Evolutionary conservation across 2,113 vertebrate species (phyloP), one percentile per base, ranked within the genome.

Genomic region (Jaculus jaculus): DNA sequence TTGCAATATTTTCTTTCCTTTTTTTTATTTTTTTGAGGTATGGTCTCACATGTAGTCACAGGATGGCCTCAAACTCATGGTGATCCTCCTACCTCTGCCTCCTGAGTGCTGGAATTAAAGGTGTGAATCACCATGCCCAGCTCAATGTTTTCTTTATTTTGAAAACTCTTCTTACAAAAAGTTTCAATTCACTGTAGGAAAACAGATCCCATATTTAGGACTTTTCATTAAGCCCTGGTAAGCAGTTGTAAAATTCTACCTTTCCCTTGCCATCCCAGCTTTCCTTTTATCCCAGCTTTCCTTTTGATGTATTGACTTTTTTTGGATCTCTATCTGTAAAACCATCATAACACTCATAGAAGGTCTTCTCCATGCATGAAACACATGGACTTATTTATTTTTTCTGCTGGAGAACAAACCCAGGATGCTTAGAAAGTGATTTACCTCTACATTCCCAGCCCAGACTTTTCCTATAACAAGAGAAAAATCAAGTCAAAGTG

Each of bases 1-100:
- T 82, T 92, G 26, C 20, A 54, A 9, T 75, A 80, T 81, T 69
- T 95, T 34, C 86, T 61, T 78, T 86, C 79, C n/a, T n/a, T n/a
- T n/a, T n/a, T n/a, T n/a, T n/a, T n/a, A n/a, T n/a, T n/a, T n/a
- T n/a, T n/a, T n/a, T n/a, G n/a, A n/a, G n/a, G n/a, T n/a, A n/a
- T n/a, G n/a, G n/a, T n/a, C n/a, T n/a, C n/a, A n/a, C n/a, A n/a
- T n/a, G n/a, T n/a, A n/a, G n/a, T n/a, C n/a, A n/a, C n/a, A n/a
- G n/a, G n/a, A n/a, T n/a, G n/a, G n/a, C n/a, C n/a, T n/a, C n/a
- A n/a, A n/a, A n/a, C n/a, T n/a, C n/a, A n/a, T n/a, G n/a, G n/a
- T n/a, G n/a, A n/a, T n/a, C n/a, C n/a, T n/a, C n/a, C n/a, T n/a
- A n/a, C n/a, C n/a, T n/a, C n/a, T n/a, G n/a, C n/a, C n/a, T n/a